Conservation (phyloP, 1,140 invertebrate genomes). For the Dreissena polymorpha region DNA sequence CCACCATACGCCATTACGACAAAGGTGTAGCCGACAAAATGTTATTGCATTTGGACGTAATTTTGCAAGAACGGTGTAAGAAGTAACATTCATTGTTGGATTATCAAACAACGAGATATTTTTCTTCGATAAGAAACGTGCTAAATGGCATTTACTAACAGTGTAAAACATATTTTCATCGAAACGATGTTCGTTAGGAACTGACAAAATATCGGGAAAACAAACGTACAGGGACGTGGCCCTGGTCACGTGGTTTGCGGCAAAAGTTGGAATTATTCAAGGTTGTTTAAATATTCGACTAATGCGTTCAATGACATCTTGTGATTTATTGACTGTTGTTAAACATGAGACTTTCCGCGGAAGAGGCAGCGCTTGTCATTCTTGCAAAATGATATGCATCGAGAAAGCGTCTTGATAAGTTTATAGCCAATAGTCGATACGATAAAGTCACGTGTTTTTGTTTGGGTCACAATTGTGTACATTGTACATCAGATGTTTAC, state of each 20-base stretch:
- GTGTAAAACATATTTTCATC: too few relatives aligned
- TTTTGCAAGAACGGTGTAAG: not conserved
- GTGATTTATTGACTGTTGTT: too few relatives aligned
- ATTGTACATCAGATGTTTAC: not conserved
- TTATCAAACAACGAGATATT: not conserved
- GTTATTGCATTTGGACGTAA: not conserved
- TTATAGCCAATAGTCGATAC: slow-evolving; percentile 1
- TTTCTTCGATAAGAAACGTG: not conserved
- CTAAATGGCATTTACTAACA: not conserved
- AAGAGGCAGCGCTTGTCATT: too few relatives aligned
- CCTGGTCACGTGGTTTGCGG: slow-evolving; percentile 61
- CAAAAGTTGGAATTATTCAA: not conserved
- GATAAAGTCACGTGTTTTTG: slow-evolving; percentile 40
- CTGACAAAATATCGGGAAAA: not conserved
- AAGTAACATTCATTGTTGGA: not conserved
- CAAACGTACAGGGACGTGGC: slow-evolving; percentile 62
- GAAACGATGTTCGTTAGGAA: too few relatives aligned
- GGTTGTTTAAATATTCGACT: not conserved
- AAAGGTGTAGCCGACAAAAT: not conserved
- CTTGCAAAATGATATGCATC: not conserved
- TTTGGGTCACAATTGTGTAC: slow-evolving; percentile 18
- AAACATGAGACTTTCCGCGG: too few relatives aligned
- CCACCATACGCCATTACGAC: slow-evolving; percentile 59
- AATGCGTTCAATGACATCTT: not conserved
- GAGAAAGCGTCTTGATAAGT: not conserved